Percentiles rank a stretch among this genome's conserved stretches.
Evolutionary conservation across 1,140 invertebrate species (phyloP).

Genomic region (Drusus annulatus): DNA sequence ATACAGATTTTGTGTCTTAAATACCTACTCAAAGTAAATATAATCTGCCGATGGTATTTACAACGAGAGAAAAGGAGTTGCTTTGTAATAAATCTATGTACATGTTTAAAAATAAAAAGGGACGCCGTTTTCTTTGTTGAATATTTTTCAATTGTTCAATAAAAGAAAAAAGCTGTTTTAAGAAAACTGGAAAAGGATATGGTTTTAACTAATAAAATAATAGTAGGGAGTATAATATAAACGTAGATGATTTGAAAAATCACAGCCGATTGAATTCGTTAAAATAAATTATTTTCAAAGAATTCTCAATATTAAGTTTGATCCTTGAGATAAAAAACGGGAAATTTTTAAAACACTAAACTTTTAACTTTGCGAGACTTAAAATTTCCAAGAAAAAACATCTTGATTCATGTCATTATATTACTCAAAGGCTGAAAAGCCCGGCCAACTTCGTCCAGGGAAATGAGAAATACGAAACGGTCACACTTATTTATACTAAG

Average conservation of each 20-base stretch:
- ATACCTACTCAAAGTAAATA: too few relatives aligned
- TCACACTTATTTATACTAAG: slow-evolving; percentile 49
- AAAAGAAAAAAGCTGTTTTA: too few relatives aligned
- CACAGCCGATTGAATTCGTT: background rate
- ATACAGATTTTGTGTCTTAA: too few relatives aligned
- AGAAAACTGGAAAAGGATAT: too few relatives aligned
- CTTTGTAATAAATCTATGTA: too few relatives aligned
- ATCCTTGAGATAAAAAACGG: background rate
- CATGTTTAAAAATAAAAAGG: too few relatives aligned
- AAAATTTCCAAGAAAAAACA: slow-evolving; percentile 30
- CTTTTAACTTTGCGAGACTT: background rate
- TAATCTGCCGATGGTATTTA: too few relatives aligned
- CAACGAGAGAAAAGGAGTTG: too few relatives aligned
- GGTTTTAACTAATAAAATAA: too few relatives aligned
- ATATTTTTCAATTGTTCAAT: too few relatives aligned
- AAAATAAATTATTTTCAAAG: background rate
- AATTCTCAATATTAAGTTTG: background rate
- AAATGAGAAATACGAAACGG: slow-evolving; percentile 39
- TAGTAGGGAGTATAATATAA: background rate
- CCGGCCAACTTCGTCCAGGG: slow-evolving; percentile 25
- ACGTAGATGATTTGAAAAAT: background rate
- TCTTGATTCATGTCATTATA: slow-evolving; percentile 43
- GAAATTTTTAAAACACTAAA: background rate
- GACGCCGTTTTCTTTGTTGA: too few relatives aligned
- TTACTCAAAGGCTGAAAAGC: slow-evolving; percentile 28